Evolutionary conservation across 1,140 invertebrate species (phyloP).

Genomic region (Eufriesea mexicana): DNA sequence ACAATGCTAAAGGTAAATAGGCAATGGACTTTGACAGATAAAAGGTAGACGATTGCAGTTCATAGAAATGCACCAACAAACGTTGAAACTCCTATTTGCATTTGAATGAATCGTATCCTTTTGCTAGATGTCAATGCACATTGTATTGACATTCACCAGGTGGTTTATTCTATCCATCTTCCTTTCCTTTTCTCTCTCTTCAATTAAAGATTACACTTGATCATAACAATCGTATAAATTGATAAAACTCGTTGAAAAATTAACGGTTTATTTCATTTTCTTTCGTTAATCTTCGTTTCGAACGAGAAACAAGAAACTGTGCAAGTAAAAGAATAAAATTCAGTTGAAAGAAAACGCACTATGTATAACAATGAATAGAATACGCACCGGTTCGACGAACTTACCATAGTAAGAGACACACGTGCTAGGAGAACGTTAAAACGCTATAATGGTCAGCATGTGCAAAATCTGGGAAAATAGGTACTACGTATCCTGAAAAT

Average conservation of each 20-base stretch:
- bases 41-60: background rate
- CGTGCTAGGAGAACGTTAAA: background rate
- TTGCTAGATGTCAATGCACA: background rate
- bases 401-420: background rate
- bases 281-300: too few species aligned
- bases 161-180: background rate
- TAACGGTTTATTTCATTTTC: too few species aligned
- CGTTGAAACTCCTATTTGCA: background rate
- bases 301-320: background rate
- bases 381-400: slow-evolving; percentile 16
- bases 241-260: too few species aligned
- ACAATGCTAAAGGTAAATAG: background rate
- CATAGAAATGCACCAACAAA: background rate
- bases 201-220: background rate
- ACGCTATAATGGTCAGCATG: too few species aligned
- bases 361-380: background rate
- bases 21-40: background rate
- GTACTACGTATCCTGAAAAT: too few species aligned
- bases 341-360: background rate
- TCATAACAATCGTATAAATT: background rate
- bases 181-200: background rate
- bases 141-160: too few species aligned
- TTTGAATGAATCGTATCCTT: slow-evolving; percentile 32
- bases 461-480: too few species aligned
- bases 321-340: background rate